These are phyloP conservation scores for Crenichthys baileyi DNA, from an alignment of 2,797 vertebrate species.

Conservation along the genomic window DNA sequence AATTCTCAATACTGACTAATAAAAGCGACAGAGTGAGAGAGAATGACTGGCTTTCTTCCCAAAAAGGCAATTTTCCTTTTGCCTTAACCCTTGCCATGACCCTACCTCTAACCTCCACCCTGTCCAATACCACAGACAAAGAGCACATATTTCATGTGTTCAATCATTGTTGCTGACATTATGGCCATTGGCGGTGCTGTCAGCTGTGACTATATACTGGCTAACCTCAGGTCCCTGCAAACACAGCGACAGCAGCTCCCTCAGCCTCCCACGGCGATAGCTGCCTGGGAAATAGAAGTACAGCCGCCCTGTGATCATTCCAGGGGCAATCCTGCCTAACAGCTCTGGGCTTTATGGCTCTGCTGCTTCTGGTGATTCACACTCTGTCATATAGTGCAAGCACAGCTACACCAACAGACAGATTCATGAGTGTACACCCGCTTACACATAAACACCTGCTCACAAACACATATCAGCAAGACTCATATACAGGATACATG, in stretches of 20 bases:
- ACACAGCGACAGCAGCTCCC: constrained; percentile 45
- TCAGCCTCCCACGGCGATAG: constrained; percentile 62
- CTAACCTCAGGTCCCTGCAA: constrained; percentile 59
- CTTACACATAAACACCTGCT: constrained; percentile 18
- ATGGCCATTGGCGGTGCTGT: constrained; percentile 73
- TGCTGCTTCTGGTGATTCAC: constrained; percentile 71
- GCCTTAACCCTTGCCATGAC: constrained; percentile 78
- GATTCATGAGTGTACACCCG: constrained; percentile 57
- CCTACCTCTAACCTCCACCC: constrained; percentile 72
- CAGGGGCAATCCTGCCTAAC: constrained; percentile 75
- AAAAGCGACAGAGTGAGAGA: constrained; percentile 42
- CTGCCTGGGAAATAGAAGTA: constrained; percentile 64
- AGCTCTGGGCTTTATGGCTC: constrained; percentile 75
- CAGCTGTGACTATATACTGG: constrained; percentile 67
- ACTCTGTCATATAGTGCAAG: constrained; percentile 69
- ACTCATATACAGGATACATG: constrained; percentile 22
- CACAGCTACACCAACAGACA: constrained; percentile 65
- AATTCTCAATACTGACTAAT: constrained; percentile 57
- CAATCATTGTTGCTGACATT: constrained; percentile 77
- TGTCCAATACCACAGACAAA: constrained; percentile 73
- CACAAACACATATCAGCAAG: not conserved
- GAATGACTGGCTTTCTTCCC: constrained; percentile 56
- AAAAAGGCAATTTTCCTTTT: constrained; percentile 75
- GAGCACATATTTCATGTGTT: constrained; percentile 79
- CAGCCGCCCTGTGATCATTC: constrained; percentile 73